Percentiles rank a stretch among this genome's conserved stretches.
These are phyloP conservation scores for Scaeva pyrastri DNA, from an alignment of 2,888 invertebrate species.

Conservation along the genomic window DNA sequence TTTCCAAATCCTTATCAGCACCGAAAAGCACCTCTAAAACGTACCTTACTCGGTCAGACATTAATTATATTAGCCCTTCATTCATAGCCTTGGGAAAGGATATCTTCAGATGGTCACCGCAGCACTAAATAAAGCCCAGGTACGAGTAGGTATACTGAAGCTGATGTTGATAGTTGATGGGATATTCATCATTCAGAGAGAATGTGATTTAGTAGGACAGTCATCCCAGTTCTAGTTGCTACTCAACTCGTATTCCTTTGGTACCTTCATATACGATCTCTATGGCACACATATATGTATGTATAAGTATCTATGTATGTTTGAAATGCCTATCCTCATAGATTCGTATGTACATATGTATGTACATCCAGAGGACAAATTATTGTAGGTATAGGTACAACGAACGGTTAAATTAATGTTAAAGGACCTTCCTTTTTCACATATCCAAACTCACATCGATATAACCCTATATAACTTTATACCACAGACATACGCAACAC, in stretches of 20 bases:
- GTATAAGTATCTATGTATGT: too few species aligned
- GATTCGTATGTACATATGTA: too few species aligned
- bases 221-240: constrained; percentile 9
- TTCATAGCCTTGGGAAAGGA: too few species aligned
- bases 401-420: not conserved
- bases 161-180: not conserved
- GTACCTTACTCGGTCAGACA: too few species aligned
- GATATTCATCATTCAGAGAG: constrained; percentile 1
- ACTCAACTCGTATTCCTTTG: not conserved
- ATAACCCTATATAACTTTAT: not conserved
- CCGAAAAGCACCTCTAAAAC: too few species aligned
- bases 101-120: not conserved
- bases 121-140: not conserved
- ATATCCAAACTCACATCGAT: not conserved
- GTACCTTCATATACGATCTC: not conserved
- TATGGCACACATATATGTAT: not conserved
- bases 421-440: not conserved
- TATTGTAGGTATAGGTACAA: not conserved
- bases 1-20: too few species aligned
- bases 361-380: constrained; percentile 10
- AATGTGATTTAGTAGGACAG: constrained; percentile 25
- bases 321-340: constrained; percentile 2
- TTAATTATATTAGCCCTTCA: too few species aligned
- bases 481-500: constrained; percentile 6
- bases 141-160: not conserved